Conservation (phyloP, 1,140 invertebrate species). For the Pemphigus obesinymphae region DNA sequence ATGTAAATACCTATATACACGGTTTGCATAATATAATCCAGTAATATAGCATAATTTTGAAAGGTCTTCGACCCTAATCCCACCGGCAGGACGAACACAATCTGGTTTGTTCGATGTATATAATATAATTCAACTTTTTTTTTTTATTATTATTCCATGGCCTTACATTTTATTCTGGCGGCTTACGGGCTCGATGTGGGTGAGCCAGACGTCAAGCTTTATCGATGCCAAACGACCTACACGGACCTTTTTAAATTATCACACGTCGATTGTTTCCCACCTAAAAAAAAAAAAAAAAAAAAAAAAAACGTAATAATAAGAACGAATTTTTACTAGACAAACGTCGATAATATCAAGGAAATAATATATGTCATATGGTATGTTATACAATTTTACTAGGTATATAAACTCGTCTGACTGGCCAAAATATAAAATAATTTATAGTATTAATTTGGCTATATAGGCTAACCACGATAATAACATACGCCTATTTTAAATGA, state of each 20-base stretch:
- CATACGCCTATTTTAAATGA: not conserved
- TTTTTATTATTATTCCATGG: not conserved
- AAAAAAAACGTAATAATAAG: not conserved
- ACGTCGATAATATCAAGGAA: not conserved
- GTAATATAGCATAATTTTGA: slow-evolving; percentile 1
- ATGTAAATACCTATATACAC: not conserved
- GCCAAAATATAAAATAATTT: not conserved
- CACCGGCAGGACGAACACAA: not conserved
- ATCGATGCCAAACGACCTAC: slow-evolving; percentile 27
- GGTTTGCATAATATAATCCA: not conserved
- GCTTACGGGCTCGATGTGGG: not conserved
- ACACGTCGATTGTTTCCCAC: not conserved
- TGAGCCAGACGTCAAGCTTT: slow-evolving; percentile 1
- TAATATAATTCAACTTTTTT: slow-evolving; percentile 12
- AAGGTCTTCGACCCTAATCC: slow-evolving; percentile 27
- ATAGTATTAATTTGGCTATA: too few relatives aligned
- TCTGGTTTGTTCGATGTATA: not conserved
- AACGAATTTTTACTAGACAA: not conserved
- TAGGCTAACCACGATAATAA: too few relatives aligned
- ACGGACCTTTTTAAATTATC: not conserved
- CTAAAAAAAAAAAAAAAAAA: not conserved
- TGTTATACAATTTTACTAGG: not conserved
- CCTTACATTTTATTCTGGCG: not conserved
- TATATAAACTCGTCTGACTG: not conserved
- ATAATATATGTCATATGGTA: too few relatives aligned